Conservation (phyloP, 2,797 vertebrate genomes). For the Macropodus opercularis region DNA sequence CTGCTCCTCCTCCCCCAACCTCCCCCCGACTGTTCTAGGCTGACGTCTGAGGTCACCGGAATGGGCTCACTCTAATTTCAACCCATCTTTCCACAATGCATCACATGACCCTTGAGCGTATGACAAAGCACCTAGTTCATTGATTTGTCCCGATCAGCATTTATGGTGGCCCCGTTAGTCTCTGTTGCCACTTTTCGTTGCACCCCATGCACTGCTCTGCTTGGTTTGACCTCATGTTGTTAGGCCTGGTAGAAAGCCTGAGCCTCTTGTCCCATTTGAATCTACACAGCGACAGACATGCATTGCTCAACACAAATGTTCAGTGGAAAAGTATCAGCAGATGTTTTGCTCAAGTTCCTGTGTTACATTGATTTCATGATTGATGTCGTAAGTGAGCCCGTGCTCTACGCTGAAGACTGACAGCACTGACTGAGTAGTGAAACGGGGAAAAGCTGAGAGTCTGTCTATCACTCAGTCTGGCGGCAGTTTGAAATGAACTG, state of each 20-base stretch:
- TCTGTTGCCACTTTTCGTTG: conserved; percentile 59
- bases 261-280: conserved; percentile 6
- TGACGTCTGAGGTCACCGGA: conserved; percentile 99
- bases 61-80: conserved; percentile 93
- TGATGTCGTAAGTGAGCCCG: conserved; percentile 21
- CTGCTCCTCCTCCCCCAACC: conserved; percentile 26
- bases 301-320: conserved; percentile 8
- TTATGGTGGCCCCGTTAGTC: conserved; percentile 56
- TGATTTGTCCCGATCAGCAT: conserved; percentile 78
- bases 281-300: conserved; percentile 1
- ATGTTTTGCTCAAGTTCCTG: conserved; percentile 12
- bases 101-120: conserved; percentile 86
- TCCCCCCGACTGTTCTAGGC: conserved; percentile 85
- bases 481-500: conserved; percentile 27
- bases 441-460: background rate
- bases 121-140: conserved; percentile 82
- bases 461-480: conserved; percentile 15
- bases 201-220: conserved; percentile 41
- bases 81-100: conserved; percentile 82
- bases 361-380: conserved; percentile 14
- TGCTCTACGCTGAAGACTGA: conserved; percentile 29
- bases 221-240: conserved; percentile 53
- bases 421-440: background rate
- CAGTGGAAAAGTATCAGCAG: conserved; percentile 4
- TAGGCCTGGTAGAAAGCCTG: conserved; percentile 2